Percentiles rank a stretch among this genome's conserved stretches.
phyloP scores from a whole-genome alignment of 30 jellyfish, hydroid and myxozoan species.

The Hydractinia symbiolongicarpus region DNA sequence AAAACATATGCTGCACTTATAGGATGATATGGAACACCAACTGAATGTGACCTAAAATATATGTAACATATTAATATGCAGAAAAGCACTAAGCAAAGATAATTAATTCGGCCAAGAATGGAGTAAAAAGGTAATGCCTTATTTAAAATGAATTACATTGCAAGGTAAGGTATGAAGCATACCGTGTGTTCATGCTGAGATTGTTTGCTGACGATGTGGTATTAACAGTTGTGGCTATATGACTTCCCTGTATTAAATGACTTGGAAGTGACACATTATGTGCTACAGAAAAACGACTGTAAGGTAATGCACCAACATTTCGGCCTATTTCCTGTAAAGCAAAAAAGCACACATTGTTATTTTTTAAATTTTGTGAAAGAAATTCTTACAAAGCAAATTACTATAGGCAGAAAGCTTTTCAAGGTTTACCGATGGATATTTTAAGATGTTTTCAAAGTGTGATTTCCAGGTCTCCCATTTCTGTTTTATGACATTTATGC shows the following conservation, averaged over 20 bases:
- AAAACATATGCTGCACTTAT: constrained; percentile 28
- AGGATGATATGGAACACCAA: constrained; percentile 38
- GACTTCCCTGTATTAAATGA: constrained; percentile 1
- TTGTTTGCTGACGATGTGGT: neutral
- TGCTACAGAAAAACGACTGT: constrained; percentile 31
- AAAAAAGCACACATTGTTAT: neutral
- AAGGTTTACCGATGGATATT: too few species aligned
- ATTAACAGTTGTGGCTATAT: constrained; percentile 15
- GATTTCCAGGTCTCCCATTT: too few species aligned
- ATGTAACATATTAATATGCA: too few species aligned
- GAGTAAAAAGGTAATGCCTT: neutral
- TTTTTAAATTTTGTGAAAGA: too few species aligned
- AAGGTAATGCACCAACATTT: constrained; percentile 22
- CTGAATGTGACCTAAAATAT: constrained; percentile 3
- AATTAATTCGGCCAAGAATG: too few species aligned
- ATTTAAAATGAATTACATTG: too few species aligned
- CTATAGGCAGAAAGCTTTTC: too few species aligned
- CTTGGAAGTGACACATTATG: constrained; percentile 18
- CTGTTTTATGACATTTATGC: too few species aligned
- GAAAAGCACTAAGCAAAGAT: too few species aligned
- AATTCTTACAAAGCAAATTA: too few species aligned
- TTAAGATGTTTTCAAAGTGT: too few species aligned
- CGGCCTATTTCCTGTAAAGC: constrained; percentile 10
- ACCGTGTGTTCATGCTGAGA: constrained; percentile 29
- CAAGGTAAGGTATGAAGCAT: neutral